Conservation (phyloP, 2,888 invertebrate species). For the Opisthograptis luteolata region DNA sequence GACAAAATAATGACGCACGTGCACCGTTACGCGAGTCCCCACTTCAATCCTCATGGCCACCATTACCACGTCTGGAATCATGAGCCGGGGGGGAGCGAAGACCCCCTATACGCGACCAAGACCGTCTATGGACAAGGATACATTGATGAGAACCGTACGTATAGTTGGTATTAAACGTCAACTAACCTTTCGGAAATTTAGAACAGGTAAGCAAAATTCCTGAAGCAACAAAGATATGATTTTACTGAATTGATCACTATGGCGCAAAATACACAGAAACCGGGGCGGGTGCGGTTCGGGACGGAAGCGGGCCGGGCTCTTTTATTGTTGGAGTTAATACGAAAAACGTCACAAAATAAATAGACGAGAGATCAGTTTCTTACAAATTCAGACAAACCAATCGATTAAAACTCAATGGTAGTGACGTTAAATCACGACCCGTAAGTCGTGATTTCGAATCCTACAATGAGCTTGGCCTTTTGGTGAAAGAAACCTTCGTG, state of each 20-base stretch:
- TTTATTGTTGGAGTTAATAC: too few relatives aligned
- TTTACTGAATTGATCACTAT: background rate
- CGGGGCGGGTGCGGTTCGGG: too few relatives aligned
- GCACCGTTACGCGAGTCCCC: slow-evolving; percentile 79
- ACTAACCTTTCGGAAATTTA: slow-evolving; percentile 46
- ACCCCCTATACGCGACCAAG: slow-evolving; percentile 82
- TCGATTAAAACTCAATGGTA: too few relatives aligned
- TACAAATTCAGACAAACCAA: too few relatives aligned
- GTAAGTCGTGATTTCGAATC: too few relatives aligned
- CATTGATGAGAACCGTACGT: slow-evolving; percentile 84
- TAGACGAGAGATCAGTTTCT: too few relatives aligned
- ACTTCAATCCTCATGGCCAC: slow-evolving; percentile 80
- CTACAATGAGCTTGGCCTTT: too few relatives aligned
- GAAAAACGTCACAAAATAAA: too few relatives aligned
- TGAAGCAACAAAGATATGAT: slow-evolving; percentile 4
- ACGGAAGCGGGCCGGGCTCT: too few relatives aligned
- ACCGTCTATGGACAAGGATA: slow-evolving; percentile 83
- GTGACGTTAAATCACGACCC: too few relatives aligned
- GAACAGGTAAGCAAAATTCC: slow-evolving; percentile 16
- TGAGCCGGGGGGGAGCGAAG: slow-evolving; percentile 81
- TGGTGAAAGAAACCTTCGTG: too few relatives aligned
- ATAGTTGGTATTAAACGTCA: slow-evolving; percentile 55
- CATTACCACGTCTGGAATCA: slow-evolving; percentile 80
- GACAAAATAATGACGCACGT: slow-evolving; percentile 81
- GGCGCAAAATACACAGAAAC: too few relatives aligned